Base-by-base conservation (phyloP, 2,113 vertebrate genomes). In the Rhinopomastus cyanomelas region DNA sequence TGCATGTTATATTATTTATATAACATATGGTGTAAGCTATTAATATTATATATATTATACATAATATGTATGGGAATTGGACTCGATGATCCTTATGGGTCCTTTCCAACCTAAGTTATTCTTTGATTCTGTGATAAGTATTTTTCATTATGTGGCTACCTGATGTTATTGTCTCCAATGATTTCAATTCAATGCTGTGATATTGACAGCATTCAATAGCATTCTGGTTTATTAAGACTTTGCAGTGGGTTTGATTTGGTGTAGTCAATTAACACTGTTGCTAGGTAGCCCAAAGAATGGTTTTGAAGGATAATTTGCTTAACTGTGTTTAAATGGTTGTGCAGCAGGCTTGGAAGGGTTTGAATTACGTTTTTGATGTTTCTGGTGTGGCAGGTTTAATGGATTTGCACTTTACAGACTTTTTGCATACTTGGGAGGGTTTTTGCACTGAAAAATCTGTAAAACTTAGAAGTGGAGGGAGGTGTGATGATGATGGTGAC, bases 231-330 rank as follows among this genome's bases (percentile, higher is more conserved):
- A 69, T 90, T 91, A 81, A 88, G 65, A 73, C 62, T 95, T 92
- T 90, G 5, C 36, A 62, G 29, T 5, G 2, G 74, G 22, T 92
- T 90, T 57, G 74, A 39, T 65, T 94, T 93, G 57, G 91, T 20
- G 74, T 82, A 72, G 76, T 73, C 76, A 90, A 84, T 96, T 92
- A 95, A 71, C 60, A 92, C 34, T 39, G 81, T 96, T 96, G 87
- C 84, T 94, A 94, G 60, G 92, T 65, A 96, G 62, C 44, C 66
- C 72, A 53, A 81, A 48, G 69, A 93, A 76, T 3, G 12, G 23
- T 73, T 95, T 88, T 91, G 76, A 96, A 93, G 53, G 78, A 76
- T 81, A 93, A 95, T 96, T 96, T 95, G 34, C 69, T 95, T 82
- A 81, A 73, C 88, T 73, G 51, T 86, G 68, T 95, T 96, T 84